Evolutionary conservation across 1,140 invertebrate species (phyloP).

Genomic region (Drosophila parvula): DNA sequence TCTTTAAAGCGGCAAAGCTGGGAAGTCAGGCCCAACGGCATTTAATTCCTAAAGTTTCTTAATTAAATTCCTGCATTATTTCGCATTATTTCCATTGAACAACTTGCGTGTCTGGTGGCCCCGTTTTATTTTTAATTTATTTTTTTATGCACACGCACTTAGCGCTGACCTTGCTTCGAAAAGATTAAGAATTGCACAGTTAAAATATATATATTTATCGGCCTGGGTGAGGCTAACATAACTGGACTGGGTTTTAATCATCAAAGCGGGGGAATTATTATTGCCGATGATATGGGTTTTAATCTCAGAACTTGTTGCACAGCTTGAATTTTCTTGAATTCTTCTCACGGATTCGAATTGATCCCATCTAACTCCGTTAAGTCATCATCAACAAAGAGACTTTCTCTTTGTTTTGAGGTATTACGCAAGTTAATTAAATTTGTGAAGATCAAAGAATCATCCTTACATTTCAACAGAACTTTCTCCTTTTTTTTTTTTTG

Average conservation of each 20-base stretch:
- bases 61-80: constrained; percentile 37
- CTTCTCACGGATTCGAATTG: background rate
- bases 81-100: background rate
- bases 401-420: constrained; percentile 49
- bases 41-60: constrained; percentile 30
- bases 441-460: constrained; percentile 23
- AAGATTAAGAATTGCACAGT: constrained; percentile 2
- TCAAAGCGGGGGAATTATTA: constrained; percentile 11
- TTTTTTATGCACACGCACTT: constrained; percentile 17
- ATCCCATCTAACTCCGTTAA: constrained; percentile 6
- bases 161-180: constrained; percentile 16
- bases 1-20: constrained; percentile 14
- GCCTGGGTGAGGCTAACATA: background rate
- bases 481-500: constrained; percentile 33
- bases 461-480: constrained; percentile 38
- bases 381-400: constrained; percentile 32
- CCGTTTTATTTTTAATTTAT: constrained; percentile 15
- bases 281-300: constrained; percentile 26
- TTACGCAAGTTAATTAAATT: constrained; percentile 40
- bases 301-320: background rate
- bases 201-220: constrained; percentile 22
- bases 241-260: constrained; percentile 15
- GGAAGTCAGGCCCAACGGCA: constrained; percentile 21
- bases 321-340: constrained; percentile 2
- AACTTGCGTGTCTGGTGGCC: constrained; percentile 15